Percentiles rank a stretch among this genome's conserved stretches.
phyloP scores from a whole-genome alignment of 53 echinoderm and acorn worm species.

The Paracentrotus lividus region DNA sequence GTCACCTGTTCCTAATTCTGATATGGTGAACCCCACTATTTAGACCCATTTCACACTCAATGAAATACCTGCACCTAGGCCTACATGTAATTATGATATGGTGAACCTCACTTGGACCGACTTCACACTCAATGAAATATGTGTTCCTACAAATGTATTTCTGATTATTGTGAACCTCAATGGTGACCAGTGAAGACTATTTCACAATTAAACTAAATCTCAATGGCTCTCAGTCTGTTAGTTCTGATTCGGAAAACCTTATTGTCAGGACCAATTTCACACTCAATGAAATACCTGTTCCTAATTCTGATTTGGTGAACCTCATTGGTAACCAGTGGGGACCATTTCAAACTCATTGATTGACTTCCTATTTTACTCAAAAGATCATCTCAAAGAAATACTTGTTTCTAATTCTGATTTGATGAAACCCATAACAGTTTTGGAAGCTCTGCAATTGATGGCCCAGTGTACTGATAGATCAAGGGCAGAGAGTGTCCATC shows the following conservation, averaged over 20 bases:
- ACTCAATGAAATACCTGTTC: not conserved
- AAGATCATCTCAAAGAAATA: not conserved
- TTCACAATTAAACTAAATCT: not conserved
- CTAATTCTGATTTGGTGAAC: not conserved
- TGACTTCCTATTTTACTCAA: too few species aligned
- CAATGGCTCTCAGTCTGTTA: too few species aligned
- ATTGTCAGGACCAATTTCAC: not conserved
- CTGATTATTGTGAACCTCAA: not conserved
- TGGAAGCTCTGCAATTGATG: too few species aligned
- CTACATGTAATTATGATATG: too few species aligned
- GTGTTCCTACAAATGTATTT: too few species aligned
- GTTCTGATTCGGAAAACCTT: slow-evolving; percentile 12
- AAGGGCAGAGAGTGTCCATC: too few species aligned
- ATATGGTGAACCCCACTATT: not conserved
- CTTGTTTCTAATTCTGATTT: too few species aligned
- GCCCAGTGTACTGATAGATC: too few species aligned
- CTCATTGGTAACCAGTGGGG: not conserved
- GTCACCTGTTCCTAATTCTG: slow-evolving; percentile 65
- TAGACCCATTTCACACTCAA: slow-evolving; percentile 44
- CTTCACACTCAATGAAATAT: too few species aligned
- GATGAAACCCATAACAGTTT: too few species aligned
- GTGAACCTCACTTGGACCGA: too few species aligned
- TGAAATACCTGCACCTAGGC: not conserved
- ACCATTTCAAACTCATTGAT: too few species aligned
- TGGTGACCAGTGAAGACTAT: not conserved